These are phyloP conservation scores for Melanotaenia nigrans DNA, from an alignment of 2,797 vertebrate genomes.

Conservation along the genomic window DNA sequence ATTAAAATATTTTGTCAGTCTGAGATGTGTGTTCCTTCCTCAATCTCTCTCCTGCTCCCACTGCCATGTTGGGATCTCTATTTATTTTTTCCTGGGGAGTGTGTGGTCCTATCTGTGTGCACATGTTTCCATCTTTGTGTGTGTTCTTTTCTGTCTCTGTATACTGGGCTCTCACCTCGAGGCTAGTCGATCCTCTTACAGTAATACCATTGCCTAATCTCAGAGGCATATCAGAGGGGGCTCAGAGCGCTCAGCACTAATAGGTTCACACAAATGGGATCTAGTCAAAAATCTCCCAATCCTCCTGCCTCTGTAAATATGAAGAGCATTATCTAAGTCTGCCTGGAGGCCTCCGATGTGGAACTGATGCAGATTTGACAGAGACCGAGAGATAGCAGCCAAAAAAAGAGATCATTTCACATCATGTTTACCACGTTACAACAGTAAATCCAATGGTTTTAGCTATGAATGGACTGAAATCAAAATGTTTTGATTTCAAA, in stretches of 20 bases:
- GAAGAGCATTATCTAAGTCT: conserved; percentile 65
- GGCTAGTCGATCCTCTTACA: conserved; percentile 79
- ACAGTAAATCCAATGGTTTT: conserved; percentile 44
- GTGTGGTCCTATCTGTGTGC: conserved; percentile 67
- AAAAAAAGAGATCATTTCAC: conserved; percentile 63
- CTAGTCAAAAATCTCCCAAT: conserved; percentile 71
- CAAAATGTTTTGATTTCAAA: conserved; percentile 22
- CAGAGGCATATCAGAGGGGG: conserved; percentile 76
- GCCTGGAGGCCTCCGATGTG: conserved; percentile 67
- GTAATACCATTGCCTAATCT: conserved; percentile 80
- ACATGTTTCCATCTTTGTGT: conserved; percentile 58
- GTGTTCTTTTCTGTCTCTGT: conserved; percentile 48
- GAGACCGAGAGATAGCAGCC: conserved; percentile 63
- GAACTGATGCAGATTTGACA: conserved; percentile 76
- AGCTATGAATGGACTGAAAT: conserved; percentile 18
- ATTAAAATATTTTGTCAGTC: conserved; percentile 10
- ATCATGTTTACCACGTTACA: conserved; percentile 56
- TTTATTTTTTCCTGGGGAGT: conserved; percentile 27
- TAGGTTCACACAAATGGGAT: conserved; percentile 81
- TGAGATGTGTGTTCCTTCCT: conserved; percentile 21
- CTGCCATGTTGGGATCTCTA: conserved; percentile 51
- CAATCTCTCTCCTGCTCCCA: conserved; percentile 5
- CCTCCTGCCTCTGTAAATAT: conserved; percentile 74
- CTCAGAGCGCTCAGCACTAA: conserved; percentile 72
- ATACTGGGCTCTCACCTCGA: conserved; percentile 63